Percentiles rank a stretch among this genome's conserved stretches.
phyloP scores from a whole-genome alignment of 1,140 invertebrate genomes.

The Callitettix versicolor region DNA sequence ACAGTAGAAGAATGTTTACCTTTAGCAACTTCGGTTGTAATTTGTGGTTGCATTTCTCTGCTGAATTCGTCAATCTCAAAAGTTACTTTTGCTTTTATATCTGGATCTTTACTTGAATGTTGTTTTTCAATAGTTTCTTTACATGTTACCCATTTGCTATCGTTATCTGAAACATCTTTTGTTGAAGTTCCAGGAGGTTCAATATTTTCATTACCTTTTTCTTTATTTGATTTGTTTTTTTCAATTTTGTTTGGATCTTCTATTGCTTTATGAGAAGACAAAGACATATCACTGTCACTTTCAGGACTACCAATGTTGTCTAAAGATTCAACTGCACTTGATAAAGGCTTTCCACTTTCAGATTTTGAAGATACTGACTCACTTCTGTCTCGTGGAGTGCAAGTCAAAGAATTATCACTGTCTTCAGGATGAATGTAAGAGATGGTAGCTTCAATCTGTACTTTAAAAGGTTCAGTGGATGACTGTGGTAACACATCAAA shows the following conservation, averaged over 20 bases:
- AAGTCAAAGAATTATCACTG: not conserved
- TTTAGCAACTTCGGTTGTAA: slow-evolving; percentile 1
- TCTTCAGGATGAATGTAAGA: not conserved
- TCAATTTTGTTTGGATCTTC: not conserved
- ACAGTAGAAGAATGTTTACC: slow-evolving; percentile 7
- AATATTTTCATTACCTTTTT: not conserved
- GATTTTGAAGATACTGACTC: not conserved
- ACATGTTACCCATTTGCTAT: not conserved
- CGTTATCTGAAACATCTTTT: not conserved
- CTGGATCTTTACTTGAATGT: not conserved
- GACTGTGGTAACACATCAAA: not conserved
- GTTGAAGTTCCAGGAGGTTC: not conserved
- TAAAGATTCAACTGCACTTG: too few species aligned
- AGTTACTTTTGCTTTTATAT: slow-evolving; percentile 6
- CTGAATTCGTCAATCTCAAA: slow-evolving; percentile 11
- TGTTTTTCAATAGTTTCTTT: not conserved
- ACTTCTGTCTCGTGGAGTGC: not conserved
- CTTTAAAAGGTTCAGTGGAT: slow-evolving; percentile 5
- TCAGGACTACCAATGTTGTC: too few species aligned
- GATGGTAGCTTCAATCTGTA: slow-evolving; percentile 12
- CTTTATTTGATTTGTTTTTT: not conserved
- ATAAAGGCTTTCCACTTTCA: too few species aligned
- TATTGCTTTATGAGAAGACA: not conserved
- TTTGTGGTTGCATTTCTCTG: not conserved
- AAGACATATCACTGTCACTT: not conserved